Evolutionary conservation across 2,888 invertebrate species (phyloP), one percentile per base, ranked within the genome.

Genomic region (Boloria euphrosyne): DNA sequence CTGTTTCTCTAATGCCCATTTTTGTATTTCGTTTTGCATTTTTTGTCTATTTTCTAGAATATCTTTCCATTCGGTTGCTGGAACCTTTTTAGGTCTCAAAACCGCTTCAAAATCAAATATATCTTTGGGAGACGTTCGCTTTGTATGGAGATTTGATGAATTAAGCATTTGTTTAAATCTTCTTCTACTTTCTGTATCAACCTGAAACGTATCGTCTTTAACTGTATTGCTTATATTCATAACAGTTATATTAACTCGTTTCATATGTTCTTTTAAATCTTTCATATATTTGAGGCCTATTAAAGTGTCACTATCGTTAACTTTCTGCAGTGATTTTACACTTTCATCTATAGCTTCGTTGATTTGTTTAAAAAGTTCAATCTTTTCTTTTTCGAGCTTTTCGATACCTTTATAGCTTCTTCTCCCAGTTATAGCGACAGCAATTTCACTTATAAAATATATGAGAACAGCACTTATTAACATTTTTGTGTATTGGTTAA

Each of bases 341-440:
- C 79, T 81, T 0, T 83, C 83, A 6, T 84, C 77, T 17, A 87
- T 85, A 0, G 83, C 83, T 13, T 59, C 44, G 22, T 81, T 78
- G 3, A 87, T 81, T 75, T 83, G 64, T 50, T 70, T 73, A 13
- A 73, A 76, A 3, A 87, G 60, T 16, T 79, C 71, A 43, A 62
- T 63, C 67, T 80, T 84, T 38, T 81, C 71, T 57, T 74, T 76
- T 67, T 84, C 78, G 27, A 86, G 68, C 13, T 71, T 70, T 65
- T 73, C 27, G 61, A 83, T 76, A n/a, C 74, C 55, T 43, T 54
- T 65, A 54, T 69, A 59, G 31, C 52, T 53, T 17, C 57, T 27
- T 16, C 44, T 16, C 57, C 50, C 47, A 46, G 50, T 50, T n/a
- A n/a, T n/a, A 27, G 54, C 62, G 53, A 55, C 60, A 53, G 52